Conservation (phyloP, 2,797 vertebrate species). For the Dendrocincla tyrannina region DNA sequence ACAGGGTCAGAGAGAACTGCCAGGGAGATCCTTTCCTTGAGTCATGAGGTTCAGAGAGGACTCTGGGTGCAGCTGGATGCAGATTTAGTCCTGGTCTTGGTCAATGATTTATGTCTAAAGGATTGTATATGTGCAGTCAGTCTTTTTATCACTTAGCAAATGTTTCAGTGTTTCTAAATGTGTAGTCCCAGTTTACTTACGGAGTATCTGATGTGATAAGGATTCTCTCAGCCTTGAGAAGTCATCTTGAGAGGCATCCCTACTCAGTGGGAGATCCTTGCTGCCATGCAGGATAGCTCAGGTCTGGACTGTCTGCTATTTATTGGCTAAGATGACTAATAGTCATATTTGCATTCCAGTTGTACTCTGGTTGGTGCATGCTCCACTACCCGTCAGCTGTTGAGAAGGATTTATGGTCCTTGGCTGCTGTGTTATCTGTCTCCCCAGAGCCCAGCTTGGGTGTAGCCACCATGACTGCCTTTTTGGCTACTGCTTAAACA, state of each 20-base stretch:
- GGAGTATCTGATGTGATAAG: not conserved
- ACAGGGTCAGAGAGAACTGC: not conserved
- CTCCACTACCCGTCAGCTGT: not conserved
- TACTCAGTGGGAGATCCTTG: not conserved
- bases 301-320: not conserved
- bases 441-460: not conserved
- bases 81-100: too few species aligned
- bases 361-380: not conserved
- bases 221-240: not conserved
- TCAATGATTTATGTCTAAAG: not conserved
- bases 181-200: not conserved
- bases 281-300: not conserved
- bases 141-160: not conserved
- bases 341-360: not conserved
- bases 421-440: not conserved
- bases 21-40: not conserved
- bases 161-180: fast-evolving
- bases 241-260: not conserved
- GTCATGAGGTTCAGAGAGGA: not conserved
- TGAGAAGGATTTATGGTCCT: not conserved
- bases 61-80: not conserved
- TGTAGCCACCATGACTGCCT: not conserved
- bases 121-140: not conserved
- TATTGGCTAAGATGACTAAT: not conserved
- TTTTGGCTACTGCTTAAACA: not conserved